These are phyloP conservation scores for Spodoptera littoralis DNA, from an alignment of 2,888 invertebrate species.

Conservation along the genomic window DNA sequence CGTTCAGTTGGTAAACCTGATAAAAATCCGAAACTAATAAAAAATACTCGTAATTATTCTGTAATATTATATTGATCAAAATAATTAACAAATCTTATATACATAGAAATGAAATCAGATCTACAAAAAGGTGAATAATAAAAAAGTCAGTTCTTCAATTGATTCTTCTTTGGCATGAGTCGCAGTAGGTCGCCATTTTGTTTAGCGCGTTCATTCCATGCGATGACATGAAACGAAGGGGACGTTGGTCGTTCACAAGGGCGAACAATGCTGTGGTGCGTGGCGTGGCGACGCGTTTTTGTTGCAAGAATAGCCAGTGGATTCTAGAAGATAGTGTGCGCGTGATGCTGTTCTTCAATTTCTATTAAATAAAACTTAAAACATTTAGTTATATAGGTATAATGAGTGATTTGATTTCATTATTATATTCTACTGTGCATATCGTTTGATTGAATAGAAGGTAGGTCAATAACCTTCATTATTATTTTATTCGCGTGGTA, in stretches of 20 bases:
- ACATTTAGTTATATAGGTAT: constrained; percentile 13
- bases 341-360: constrained; percentile 21
- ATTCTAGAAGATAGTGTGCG: constrained; percentile 25
- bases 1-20: constrained; percentile 19
- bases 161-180: constrained; percentile 28
- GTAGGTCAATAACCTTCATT: constrained; percentile 48
- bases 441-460: constrained; percentile 34
- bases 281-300: constrained; percentile 27
- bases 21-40: constrained; percentile 1
- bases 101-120: background rate
- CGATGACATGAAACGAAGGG: constrained; percentile 52
- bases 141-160: constrained; percentile 18
- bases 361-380: constrained; percentile 22
- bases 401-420: constrained; percentile 36
- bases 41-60: background rate
- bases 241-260: constrained; percentile 39
- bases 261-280: constrained; percentile 14
- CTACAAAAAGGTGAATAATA: constrained; percentile 1
- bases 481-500: constrained; percentile 15
- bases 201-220: constrained; percentile 56
- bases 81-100: background rate
- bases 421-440: constrained; percentile 27
- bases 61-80: constrained; percentile 2
- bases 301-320: constrained; percentile 17
- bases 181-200: constrained; percentile 78